phyloP scores from a whole-genome alignment of 2,113 vertebrate genomes.

The Actenoides lindsayi region DNA sequence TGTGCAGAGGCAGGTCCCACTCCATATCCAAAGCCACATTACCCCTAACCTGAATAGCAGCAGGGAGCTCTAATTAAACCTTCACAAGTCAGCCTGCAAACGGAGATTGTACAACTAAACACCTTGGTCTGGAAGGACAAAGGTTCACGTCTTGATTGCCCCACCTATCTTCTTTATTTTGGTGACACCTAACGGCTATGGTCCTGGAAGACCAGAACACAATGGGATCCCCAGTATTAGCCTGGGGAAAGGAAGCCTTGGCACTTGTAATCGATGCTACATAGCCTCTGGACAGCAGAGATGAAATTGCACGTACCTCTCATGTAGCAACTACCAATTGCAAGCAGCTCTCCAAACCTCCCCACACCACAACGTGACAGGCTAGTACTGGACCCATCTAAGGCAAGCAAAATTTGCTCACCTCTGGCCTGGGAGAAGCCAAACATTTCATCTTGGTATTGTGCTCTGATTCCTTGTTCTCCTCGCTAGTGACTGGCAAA shows the following conservation, averaged over 20 bases:
- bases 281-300: not conserved
- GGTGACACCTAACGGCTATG: not conserved
- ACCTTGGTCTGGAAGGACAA: not conserved
- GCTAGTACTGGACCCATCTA: not conserved
- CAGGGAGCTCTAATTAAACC: not conserved
- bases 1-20: not conserved
- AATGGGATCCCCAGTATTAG: not conserved
- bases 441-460: not conserved
- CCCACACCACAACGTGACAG: not conserved
- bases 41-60: not conserved
- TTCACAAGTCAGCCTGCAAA: not conserved
- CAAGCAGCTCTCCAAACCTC: not conserved
- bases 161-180: not conserved
- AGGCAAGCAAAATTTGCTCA: not conserved
- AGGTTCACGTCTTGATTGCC: not conserved
- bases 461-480: not conserved
- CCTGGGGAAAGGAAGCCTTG: not conserved
- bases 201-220: not conserved
- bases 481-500: not conserved
- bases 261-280: not conserved
- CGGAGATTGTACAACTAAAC: not conserved
- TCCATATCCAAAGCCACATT: not conserved
- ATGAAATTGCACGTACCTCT: not conserved
- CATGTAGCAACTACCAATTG: not conserved
- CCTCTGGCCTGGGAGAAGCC: not conserved